Conservation (phyloP, 2,797 vertebrate genomes). For the Passerculus sandwichensis region DNA sequence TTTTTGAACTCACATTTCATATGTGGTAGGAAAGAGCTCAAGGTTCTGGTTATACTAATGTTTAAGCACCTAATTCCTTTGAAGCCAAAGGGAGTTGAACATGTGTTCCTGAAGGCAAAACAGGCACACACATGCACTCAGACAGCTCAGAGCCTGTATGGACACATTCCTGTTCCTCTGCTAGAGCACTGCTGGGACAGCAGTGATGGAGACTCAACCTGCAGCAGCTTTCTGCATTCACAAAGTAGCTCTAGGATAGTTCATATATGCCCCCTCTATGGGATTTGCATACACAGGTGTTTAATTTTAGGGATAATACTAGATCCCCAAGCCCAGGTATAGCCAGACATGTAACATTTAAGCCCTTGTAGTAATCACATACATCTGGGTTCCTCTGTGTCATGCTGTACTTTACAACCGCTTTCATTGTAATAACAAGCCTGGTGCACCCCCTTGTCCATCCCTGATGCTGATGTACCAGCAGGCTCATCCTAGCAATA, state of each 20-base stretch:
- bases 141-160: background rate
- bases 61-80: background rate
- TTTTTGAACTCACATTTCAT: background rate
- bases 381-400: background rate
- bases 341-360: background rate
- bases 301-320: background rate
- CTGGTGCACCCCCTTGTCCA: rapidly evolving
- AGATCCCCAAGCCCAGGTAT: background rate
- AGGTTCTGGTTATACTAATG: background rate
- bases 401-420: background rate
- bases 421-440: background rate
- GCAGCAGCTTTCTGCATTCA: background rate
- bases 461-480: background rate
- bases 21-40: background rate
- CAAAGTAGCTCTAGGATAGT: background rate
- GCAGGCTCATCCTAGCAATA: background rate
- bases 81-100: background rate
- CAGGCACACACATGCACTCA: background rate
- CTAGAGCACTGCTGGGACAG: background rate
- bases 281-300: background rate
- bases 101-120: background rate
- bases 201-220: background rate
- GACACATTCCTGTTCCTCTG: background rate
- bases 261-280: background rate
- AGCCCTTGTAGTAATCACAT: background rate